These are phyloP conservation scores for Sycophaga agraensis DNA, from an alignment of 1,140 invertebrate species.

Conservation along the genomic window DNA sequence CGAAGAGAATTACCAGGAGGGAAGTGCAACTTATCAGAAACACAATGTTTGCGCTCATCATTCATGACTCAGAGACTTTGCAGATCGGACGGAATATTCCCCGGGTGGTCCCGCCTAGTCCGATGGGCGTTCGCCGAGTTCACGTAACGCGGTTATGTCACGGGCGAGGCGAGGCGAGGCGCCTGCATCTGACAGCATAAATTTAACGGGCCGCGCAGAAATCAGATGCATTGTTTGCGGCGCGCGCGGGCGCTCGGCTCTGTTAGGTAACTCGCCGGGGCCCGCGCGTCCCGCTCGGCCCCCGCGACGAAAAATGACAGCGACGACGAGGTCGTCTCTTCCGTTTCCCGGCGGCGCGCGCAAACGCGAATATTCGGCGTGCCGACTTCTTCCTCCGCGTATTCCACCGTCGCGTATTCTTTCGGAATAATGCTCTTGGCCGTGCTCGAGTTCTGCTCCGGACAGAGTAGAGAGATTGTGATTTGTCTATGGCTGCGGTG, in stretches of 20 bases:
- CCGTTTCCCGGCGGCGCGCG: too few relatives aligned
- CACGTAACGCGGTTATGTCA: conserved; percentile 54
- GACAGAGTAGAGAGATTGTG: too few relatives aligned
- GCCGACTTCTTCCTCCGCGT: too few relatives aligned
- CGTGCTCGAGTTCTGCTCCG: too few relatives aligned
- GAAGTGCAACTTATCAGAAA: not conserved
- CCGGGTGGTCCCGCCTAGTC: not conserved
- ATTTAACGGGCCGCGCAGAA: conserved; percentile 48
- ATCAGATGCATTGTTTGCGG: conserved; percentile 48
- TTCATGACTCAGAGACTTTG: conserved; percentile 3
- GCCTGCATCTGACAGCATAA: conserved; percentile 50
- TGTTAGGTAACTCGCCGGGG: conserved; percentile 40
- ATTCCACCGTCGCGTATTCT: too few relatives aligned
- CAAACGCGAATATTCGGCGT: too few relatives aligned
- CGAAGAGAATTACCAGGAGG: too few relatives aligned
- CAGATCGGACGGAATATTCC: too few relatives aligned
- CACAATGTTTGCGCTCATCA: conserved; percentile 19
- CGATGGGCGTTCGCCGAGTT: conserved; percentile 27
- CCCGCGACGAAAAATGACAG: conserved; percentile 13
- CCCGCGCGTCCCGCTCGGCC: not conserved
- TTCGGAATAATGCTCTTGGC: too few relatives aligned
- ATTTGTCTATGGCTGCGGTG: too few relatives aligned
- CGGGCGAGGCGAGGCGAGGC: conserved; percentile 21
- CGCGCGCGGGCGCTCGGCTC: not conserved
- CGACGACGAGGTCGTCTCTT: too few relatives aligned